Conservation (phyloP, 2,113 vertebrate species). For the Seriola quinqueradiata region DNA sequence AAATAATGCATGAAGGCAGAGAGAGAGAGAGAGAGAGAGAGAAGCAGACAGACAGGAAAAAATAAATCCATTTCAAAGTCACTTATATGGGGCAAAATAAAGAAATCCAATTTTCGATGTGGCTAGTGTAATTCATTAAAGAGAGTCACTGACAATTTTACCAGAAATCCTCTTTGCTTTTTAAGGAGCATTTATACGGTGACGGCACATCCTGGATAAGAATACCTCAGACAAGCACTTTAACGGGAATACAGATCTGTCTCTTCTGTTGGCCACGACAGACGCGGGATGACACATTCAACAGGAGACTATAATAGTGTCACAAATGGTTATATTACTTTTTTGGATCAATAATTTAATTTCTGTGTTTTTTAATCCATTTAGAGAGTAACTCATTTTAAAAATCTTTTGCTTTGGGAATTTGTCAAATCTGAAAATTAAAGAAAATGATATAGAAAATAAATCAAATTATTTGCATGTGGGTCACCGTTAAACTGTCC, state of each 20-base stretch:
- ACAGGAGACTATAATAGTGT: background rate
- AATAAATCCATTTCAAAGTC: conserved; percentile 33
- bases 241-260: background rate
- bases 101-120: conserved; percentile 10
- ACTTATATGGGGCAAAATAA: conserved; percentile 30
- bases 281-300: background rate
- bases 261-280: background rate
- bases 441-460: no score
- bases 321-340: background rate
- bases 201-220: background rate
- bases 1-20: conserved; percentile 70
- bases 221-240: background rate
- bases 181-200: no score
- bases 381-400: no score
- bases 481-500: no score
- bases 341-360: background rate
- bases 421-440: no score
- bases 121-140: background rate
- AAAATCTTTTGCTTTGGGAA: background rate
- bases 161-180: background rate
- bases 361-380: background rate
- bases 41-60: conserved; percentile 15
- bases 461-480: no score
- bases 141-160: background rate
- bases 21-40: conserved; percentile 3